Percentiles rank a stretch among this genome's conserved stretches.
These are phyloP conservation scores for Artemia sinica DNA, from an alignment of 2,888 invertebrate genomes.

Conservation along the genomic window DNA sequence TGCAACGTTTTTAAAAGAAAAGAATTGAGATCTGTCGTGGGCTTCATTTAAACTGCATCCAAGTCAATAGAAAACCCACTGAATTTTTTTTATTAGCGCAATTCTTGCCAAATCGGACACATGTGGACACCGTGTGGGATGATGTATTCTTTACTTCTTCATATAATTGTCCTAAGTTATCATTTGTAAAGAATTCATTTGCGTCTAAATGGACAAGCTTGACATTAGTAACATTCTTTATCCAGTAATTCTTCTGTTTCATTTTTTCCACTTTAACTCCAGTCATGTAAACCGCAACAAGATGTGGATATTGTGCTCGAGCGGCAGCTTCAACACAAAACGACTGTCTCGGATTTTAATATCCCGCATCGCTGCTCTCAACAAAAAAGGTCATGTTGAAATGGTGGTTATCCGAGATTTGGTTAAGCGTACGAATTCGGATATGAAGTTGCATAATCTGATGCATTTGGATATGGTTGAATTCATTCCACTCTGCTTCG, in stretches of 20 bases:
- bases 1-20: neutral
- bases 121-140: neutral
- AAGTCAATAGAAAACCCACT: neutral
- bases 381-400: neutral
- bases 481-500: too few relatives aligned
- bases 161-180: neutral
- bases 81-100: neutral
- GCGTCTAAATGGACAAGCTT: neutral
- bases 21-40: neutral
- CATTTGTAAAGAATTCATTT: neutral
- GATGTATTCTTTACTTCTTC: neutral
- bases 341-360: neutral
- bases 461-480: too few relatives aligned
- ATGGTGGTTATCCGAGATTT: neutral
- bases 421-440: too few relatives aligned
- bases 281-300: neutral
- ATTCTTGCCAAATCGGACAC: conserved; percentile 4
- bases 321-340: neutral
- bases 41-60: neutral
- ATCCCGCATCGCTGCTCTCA: neutral
- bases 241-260: neutral
- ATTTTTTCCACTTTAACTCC: neutral
- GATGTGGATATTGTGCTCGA: neutral
- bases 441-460: too few relatives aligned
- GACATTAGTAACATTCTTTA: neutral